Evolutionary conservation across 2,113 vertebrate species (phyloP), one percentile per base, ranked within the genome.

Genomic region (Engystomops pustulosus): DNA sequence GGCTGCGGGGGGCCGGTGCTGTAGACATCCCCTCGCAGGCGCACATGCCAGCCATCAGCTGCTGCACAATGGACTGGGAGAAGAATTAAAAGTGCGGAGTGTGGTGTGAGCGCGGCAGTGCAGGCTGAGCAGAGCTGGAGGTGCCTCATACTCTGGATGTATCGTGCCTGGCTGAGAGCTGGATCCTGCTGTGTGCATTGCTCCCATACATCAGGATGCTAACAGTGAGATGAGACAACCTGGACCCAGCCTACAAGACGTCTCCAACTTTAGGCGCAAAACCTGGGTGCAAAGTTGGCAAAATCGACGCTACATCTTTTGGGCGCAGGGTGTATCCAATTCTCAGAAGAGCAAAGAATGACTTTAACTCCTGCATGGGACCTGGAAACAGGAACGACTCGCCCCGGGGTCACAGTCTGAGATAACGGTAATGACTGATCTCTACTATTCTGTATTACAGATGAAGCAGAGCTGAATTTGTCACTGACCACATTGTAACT

Each of bases 131-230:
- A 38, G 36, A 68, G 27, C 62, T 41, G 6, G 51, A 69, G 47
- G 78, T 68, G 47, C 55, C 1, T 36, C 10, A 77, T 17, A 53
- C 38, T 5, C 32, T 55, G 58, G 45, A n/a, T 25, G 36, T 20
- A 72, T 44, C 18, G 82, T 84, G 82, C 55, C 82, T 58, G 69
- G 74, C 60, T 41, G 45, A 72, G 81, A 53, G 55, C 82, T 78
- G 32, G 32, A 68, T 53, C 23, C 82, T 69, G 17, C 30, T 51
- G 47, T 81, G 47, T 81, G 67, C 34, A 27, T 32, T 78, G 82
- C 62, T 84, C 47, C 44, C 18, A 69, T 20, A 27, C 30, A 9
- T 51, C 14, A 32, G 41, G 51, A 25, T 60, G 34, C 53, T 49
- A 11, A 8, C 20, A 3, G 4, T 55, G 72, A 68, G 27, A 51